Evolutionary conservation across 2,888 invertebrate species (phyloP), one percentile per base, ranked within the genome.

Genomic region (Phorcus lineatus): DNA sequence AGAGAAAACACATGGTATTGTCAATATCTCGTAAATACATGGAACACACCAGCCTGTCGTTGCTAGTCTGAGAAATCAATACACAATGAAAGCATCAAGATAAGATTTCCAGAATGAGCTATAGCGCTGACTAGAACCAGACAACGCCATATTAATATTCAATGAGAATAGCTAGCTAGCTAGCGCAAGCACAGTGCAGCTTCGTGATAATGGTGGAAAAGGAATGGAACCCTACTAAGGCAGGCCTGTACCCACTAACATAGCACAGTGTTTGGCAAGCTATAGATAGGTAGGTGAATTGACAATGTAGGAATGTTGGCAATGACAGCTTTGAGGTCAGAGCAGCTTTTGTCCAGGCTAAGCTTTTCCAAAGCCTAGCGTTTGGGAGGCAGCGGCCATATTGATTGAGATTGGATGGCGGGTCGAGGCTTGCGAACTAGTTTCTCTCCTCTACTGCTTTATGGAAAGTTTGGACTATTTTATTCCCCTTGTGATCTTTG

Each of bases 91-190:
- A 70, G 16, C 70, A 70, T 36, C 36, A 36, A 70, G 70, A 70
- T 70, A 70, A 70, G 70, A 70, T 70, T 70, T 70, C 40, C 40
- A 70, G 70, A 70, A 70, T 70, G 70, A 70, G 70, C 70, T 70
- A 70, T 70, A 70, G 70, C 70, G 17, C 16, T 70, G 70, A 70
- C 70, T 70, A 70, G 31, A 36, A 24, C 36, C 40, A 70, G 70
- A 70, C 70, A 70, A 70, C 36, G 70, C 70, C 70, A 70, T 36
- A 70, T 70, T 70, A 70, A 70, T 70, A 70, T 70, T 70, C 70
- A 70, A 70, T 70, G 70, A 70, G 70, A 36, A 40, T 31, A 70
- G 70, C 70, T 70, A 40, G 70, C 40, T 31, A 70, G 70, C 70
- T 70, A 40, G 70, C 19, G 36, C 70, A 2, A 70, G 70, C 70